These are phyloP conservation scores for Hemiprocne comata DNA, from an alignment of 2,113 vertebrate genomes.

Conservation along the genomic window DNA sequence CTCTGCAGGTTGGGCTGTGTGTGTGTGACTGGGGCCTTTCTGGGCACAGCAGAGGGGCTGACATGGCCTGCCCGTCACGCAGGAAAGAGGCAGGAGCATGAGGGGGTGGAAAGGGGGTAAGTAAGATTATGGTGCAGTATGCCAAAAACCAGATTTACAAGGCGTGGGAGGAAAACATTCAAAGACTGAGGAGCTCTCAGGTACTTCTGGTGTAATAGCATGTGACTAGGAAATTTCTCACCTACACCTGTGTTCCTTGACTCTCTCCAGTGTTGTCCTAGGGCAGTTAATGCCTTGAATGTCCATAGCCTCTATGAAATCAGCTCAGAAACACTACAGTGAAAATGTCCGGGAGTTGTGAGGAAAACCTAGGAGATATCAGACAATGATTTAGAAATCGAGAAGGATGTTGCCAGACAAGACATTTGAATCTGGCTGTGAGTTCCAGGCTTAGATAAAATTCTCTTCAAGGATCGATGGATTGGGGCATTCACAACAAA, in stretches of 20 bases:
- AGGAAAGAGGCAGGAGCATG: not conserved
- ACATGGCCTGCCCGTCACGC: rapidly evolving
- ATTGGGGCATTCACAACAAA: not conserved
- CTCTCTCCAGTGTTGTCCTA: not conserved
- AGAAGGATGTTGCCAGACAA: not conserved
- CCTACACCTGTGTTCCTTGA: not conserved
- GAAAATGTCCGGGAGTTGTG: not conserved
- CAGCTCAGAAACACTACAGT: not conserved
- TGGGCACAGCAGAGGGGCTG: not conserved
- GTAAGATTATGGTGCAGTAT: not conserved
- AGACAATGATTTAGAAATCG: not conserved
- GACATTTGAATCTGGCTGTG: not conserved
- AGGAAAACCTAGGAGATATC: not conserved
- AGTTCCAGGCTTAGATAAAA: not conserved
- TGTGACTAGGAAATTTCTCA: not conserved
- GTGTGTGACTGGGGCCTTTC: not conserved
- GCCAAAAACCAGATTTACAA: not conserved
- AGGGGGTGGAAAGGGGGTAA: not conserved
- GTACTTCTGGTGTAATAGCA: not conserved
- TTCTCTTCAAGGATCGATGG: rapidly evolving
- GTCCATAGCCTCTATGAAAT: not conserved
- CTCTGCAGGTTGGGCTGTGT: rapidly evolving
- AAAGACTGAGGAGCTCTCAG: not conserved
- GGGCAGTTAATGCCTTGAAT: not conserved
- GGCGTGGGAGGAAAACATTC: not conserved